phyloP scores from a whole-genome alignment of 2,888 invertebrate species.

The Tethea ocularis region DNA sequence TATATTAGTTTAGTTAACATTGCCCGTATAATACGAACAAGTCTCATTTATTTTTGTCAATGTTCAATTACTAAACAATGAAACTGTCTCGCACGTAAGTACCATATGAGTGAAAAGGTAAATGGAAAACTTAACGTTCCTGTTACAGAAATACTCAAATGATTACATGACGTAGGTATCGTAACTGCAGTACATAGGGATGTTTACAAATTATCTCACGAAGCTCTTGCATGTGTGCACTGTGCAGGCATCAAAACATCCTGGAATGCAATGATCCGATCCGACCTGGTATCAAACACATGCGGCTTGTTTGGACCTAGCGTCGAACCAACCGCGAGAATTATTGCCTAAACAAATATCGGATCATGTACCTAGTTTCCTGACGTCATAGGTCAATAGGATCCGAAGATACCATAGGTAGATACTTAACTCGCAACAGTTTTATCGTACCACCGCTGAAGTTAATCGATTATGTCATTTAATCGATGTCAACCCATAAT shows the following conservation, averaged over 20 bases:
- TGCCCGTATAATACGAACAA: background rate
- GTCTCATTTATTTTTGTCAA: background rate
- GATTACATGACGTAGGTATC: background rate
- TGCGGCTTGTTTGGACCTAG: conserved; percentile 23
- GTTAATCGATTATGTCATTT: background rate
- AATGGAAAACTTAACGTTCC: background rate
- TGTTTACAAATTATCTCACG: conserved; percentile 47
- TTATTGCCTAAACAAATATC: conserved; percentile 30
- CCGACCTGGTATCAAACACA: conserved; percentile 19
- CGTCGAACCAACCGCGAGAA: conserved; percentile 19
- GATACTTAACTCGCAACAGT: background rate
- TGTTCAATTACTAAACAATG: background rate
- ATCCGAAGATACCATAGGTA: background rate
- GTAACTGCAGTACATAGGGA: conserved; percentile 22
- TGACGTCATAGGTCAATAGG: conserved; percentile 17
- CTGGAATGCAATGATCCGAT: conserved; percentile 21
- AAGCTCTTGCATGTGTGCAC: conserved; percentile 22
- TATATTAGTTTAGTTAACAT: conserved; percentile 8
- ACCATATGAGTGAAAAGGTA: background rate
- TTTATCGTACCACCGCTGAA: background rate
- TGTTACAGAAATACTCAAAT: background rate
- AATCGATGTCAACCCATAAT: background rate
- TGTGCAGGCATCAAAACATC: conserved; percentile 41
- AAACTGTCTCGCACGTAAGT: background rate
- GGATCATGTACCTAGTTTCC: conserved; percentile 13